A percentile compares a stretch with the other conserved stretches of the same genome.
These are phyloP conservation scores for Nymphalis c-album DNA, from an alignment of 2,888 invertebrate species.

Conservation along the genomic window DNA sequence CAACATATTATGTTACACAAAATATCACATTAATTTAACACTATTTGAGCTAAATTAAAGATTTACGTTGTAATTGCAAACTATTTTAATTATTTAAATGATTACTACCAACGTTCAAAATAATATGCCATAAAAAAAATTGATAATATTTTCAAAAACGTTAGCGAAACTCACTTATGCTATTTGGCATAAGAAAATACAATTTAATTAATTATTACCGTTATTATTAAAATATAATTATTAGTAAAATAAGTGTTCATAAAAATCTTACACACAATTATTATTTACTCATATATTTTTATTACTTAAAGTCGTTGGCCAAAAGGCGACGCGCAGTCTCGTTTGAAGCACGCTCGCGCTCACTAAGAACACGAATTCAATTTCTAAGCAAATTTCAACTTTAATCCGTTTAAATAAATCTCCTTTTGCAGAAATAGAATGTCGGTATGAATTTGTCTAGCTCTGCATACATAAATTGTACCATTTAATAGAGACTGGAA, in stretches of 20 bases:
- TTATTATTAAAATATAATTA: no score
- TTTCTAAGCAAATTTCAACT: slow-evolving; percentile 30
- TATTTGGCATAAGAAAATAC: no score
- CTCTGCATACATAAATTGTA: slow-evolving; percentile 51
- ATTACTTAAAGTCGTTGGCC: slow-evolving; percentile 44
- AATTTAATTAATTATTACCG: no score
- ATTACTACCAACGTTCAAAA: no score
- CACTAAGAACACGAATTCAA: slow-evolving; percentile 24
- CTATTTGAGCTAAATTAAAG: no score
- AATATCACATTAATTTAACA: no score
- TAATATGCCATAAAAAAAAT: no score
- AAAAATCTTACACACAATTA: neutral
- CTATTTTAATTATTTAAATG: no score
- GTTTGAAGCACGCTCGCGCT: slow-evolving; percentile 40
- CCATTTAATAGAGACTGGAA: slow-evolving; percentile 52
- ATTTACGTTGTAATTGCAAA: no score
- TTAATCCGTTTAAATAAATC: slow-evolving; percentile 21
- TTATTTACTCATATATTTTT: slow-evolving; percentile 31
- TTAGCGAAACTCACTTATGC: no score
- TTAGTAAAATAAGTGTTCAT: neutral
- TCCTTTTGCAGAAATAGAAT: slow-evolving; percentile 27
- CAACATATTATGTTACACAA: no score
- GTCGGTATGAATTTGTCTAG: slow-evolving; percentile 43
- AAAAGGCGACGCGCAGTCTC: slow-evolving; percentile 55
- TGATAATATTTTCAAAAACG: no score